Evolutionary conservation across 2,797 vertebrate species (phyloP).

Genomic region (Podarcis lilfordi): DNA sequence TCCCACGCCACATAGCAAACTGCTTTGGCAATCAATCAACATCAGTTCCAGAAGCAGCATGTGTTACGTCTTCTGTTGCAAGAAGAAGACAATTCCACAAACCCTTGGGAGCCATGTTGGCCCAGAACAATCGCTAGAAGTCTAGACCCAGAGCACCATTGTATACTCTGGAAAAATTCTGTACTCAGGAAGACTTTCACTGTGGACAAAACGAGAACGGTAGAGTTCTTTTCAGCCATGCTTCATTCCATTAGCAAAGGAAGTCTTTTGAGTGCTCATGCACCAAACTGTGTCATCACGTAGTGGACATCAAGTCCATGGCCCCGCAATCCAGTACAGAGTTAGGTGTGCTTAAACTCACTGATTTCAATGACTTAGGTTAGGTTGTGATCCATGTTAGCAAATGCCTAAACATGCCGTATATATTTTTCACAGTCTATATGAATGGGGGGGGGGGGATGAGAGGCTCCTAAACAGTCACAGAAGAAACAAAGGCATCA

Average conservation of each 20-base stretch:
- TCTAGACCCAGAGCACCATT: background rate
- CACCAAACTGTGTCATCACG: constrained; percentile 28
- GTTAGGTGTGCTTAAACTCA: background rate
- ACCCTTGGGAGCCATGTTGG: background rate
- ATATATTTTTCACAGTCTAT: background rate
- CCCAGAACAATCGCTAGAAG: background rate
- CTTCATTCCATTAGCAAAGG: constrained; percentile 17
- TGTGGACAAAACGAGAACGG: constrained; percentile 8
- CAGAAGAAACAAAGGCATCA: background rate
- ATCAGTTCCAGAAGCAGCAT: background rate
- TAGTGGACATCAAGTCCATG: background rate
- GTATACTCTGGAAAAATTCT: constrained; percentile 26
- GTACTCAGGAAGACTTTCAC: constrained; percentile 59
- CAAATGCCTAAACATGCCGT: background rate
- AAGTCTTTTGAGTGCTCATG: constrained; percentile 35
- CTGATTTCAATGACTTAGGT: background rate
- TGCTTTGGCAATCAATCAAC: background rate
- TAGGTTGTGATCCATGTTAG: constrained; percentile 16
- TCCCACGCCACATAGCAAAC: background rate
- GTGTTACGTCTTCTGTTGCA: background rate
- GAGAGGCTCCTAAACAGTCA: background rate
- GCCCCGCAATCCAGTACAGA: no score
- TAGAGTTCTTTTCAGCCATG: constrained; percentile 34
- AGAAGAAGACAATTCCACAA: background rate
- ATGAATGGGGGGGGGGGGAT: background rate